Conservation (phyloP, 2,888 invertebrate species). For the Meghimatium bilineatum region DNA sequence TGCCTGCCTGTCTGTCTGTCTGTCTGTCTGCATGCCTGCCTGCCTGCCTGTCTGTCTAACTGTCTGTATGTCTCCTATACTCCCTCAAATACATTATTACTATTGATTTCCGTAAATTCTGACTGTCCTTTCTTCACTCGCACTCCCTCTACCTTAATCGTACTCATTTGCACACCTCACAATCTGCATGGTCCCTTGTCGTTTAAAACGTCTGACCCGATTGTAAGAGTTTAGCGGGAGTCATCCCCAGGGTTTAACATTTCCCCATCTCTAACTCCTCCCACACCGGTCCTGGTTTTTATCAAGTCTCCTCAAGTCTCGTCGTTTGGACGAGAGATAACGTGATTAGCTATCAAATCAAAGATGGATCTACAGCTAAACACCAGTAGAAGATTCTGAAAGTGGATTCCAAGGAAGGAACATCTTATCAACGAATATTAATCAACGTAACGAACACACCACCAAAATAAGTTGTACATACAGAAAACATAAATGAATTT, state of each 20-base stretch:
- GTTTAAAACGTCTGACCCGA: slow-evolving; percentile 29
- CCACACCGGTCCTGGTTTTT: slow-evolving; percentile 28
- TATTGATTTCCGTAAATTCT: not conserved
- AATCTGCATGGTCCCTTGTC: slow-evolving; percentile 19
- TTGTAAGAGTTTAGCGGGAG: slow-evolving; percentile 1
- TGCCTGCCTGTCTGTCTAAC: too few species aligned
- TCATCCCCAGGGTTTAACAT: not conserved
- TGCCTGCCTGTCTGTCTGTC: too few species aligned
- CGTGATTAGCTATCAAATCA: slow-evolving; percentile 33
- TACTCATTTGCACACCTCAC: not conserved
- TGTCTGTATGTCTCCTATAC: too few species aligned
- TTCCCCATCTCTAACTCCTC: not conserved
- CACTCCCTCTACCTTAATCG: not conserved
- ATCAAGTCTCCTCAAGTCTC: slow-evolving; percentile 20
- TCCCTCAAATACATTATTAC: too few species aligned
- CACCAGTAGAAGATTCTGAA: not conserved
- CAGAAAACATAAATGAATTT: too few species aligned
- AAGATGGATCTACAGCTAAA: slow-evolving; percentile 23
- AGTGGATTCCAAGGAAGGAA: too few species aligned
- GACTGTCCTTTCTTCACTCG: not conserved
- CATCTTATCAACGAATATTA: too few species aligned
- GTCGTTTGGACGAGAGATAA: slow-evolving; percentile 29
- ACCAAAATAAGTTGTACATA: too few species aligned
- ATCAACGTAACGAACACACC: too few species aligned
- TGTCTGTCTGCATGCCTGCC: too few species aligned